Base-by-base conservation (phyloP, 2,113 vertebrate species). In the Oryzias javanicus region DNA sequence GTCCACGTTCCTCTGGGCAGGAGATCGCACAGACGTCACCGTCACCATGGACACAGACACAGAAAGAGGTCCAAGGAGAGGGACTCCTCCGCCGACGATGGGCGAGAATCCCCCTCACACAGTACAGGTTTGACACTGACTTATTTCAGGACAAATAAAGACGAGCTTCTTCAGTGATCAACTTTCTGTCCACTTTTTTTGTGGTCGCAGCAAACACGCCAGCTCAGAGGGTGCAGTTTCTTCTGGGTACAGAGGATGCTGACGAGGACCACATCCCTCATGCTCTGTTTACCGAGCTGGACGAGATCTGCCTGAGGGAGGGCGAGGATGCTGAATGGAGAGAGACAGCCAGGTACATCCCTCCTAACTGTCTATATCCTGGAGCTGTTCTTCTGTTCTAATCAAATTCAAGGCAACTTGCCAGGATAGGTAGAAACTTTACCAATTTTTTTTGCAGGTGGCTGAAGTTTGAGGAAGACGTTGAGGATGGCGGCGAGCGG, bases 401-500 rank as follows among this genome's bases (percentile, higher is more conserved):
- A 35, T 35, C 35, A 35, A 35, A 13, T 35, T 35, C 10, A 3
- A 12, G 8, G 12, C 35, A 3, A 12, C 35, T 35, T 35, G 8
- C 35, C 7, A 35, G 35, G 35, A 35, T 8, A 35, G 6, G 10
- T 54, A 13, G 47, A 6, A 8, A 2, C 44, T 35, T 47, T 8
- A 6, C 2, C 3, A 19, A 10, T 18, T 8, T 47, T 8, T 47
- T 42, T 42, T 60, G 5, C 71, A 99, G 97, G 89, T 99, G 97
- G 97, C 84, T 99, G 51, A 99, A 99, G 74, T 99, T 99, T 86
- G 97, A 99, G 91, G 97, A 99, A 90, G 97, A 99, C 66, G 97
- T 99, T 25, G 97, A 99, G 85, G 97, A 99, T 29, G 97, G 97
- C 16, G 97, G 97, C 4, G 97, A 99, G 79, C 93, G 97, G 57